These are phyloP conservation scores for Euwallacea similis DNA, from an alignment of 1,140 invertebrate genomes.

Conservation along the genomic window DNA sequence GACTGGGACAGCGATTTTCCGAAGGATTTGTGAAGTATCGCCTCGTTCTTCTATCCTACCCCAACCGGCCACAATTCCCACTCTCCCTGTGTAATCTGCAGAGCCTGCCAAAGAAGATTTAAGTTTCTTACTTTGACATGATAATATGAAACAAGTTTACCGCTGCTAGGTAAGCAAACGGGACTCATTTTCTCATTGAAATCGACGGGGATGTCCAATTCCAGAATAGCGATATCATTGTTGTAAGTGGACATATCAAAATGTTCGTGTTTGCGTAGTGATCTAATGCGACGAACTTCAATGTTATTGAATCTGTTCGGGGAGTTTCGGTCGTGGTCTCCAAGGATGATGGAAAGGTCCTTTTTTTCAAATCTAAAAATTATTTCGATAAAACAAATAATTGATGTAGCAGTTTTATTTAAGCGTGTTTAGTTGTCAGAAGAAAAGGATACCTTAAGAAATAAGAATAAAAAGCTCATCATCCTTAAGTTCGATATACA, in stretches of 20 bases:
- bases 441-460: slow-evolving; percentile 3
- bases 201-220: slow-evolving; percentile 66
- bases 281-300: slow-evolving; percentile 52
- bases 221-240: slow-evolving; percentile 80
- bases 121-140: not conserved
- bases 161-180: slow-evolving; percentile 69
- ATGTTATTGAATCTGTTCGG: slow-evolving; percentile 41
- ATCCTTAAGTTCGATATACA: too few species aligned
- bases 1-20: slow-evolving; percentile 63
- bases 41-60: slow-evolving; percentile 68
- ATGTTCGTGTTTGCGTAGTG: slow-evolving; percentile 62
- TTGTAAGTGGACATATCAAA: slow-evolving; percentile 72
- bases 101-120: slow-evolving; percentile 40
- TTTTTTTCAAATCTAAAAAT: slow-evolving; percentile 54
- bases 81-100: slow-evolving; percentile 61
- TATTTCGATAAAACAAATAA: too few species aligned
- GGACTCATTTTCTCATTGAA: slow-evolving; percentile 64
- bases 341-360: slow-evolving; percentile 55
- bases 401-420: too few species aligned
- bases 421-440: not conserved
- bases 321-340: slow-evolving; percentile 54
- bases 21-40: slow-evolving; percentile 61
- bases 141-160: slow-evolving; percentile 44
- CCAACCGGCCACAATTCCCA: slow-evolving; percentile 77
- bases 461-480: slow-evolving; percentile 9